Evolutionary conservation across 2,888 invertebrate genomes (phyloP).

Genomic region (Leptopterna dolabrata): DNA sequence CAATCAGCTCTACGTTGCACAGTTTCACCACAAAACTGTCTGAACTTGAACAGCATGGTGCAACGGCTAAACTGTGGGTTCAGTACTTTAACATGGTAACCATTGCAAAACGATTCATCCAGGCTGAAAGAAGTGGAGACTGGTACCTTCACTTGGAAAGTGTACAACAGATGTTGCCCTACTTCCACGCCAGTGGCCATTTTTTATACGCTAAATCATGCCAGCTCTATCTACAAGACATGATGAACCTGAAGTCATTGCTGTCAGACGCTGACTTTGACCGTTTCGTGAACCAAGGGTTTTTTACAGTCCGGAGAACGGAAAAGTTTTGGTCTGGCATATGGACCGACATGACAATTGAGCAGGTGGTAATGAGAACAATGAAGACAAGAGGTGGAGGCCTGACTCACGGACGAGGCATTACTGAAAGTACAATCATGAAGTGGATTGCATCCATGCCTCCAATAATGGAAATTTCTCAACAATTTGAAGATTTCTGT

Average conservation of each 20-base stretch:
- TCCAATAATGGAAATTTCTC: too few species aligned
- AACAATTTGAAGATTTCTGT: too few species aligned
- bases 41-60: conserved; percentile 4
- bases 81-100: too few species aligned
- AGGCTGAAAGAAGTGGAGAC: conserved; percentile 58
- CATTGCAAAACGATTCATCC: conserved; percentile 45
- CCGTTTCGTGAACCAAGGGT: too few species aligned
- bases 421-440: not conserved
- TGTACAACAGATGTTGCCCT: too few species aligned
- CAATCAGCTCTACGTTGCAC: not conserved
- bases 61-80: conserved; percentile 27
- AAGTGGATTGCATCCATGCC: not conserved
- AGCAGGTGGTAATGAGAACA: too few species aligned
- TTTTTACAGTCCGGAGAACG: not conserved
- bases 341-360: too few species aligned
- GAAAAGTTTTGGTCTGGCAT: not conserved
- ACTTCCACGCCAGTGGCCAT: conserved; percentile 62
- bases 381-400: not conserved
- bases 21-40: not conserved
- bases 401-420: too few species aligned
- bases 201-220: conserved; percentile 61
- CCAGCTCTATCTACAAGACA: conserved; percentile 54
- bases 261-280: not conserved
- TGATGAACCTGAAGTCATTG: not conserved
- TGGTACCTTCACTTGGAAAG: conserved; percentile 59